Evolutionary conservation across 2,797 vertebrate genomes (phyloP), one percentile per base, ranked within the genome.

Genomic region (Ciconia nigra): DNA sequence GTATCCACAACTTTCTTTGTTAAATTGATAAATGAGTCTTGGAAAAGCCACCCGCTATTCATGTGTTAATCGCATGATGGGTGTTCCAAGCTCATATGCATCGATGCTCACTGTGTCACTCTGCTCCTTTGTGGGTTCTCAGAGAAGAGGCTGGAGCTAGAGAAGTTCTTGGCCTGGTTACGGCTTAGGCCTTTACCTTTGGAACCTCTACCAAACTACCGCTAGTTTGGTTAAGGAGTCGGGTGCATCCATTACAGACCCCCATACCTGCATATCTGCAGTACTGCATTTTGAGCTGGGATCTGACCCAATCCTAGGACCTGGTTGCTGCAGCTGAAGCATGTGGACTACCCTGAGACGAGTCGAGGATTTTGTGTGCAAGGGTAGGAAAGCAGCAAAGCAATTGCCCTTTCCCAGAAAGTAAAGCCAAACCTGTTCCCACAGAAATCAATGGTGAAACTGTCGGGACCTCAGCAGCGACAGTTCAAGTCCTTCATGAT

Each of bases 361-460:
- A 73, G 22, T 1, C 41, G 31, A 37, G 19, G 52, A 85, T 70
- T 81, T 67, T 69, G 52, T 65, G 33, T 65, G 65, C 54, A 81
- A 26, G 28, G 22, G 10, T 13, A 71, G 22, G 49, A 83, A 90
- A 37, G 47, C 73, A 96, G 67, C 24, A 74, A 85, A 89, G 69
- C 37, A 66, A 65, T 44, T 4, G 2, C 28, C 55, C 21, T 90
- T 93, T 96, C 71, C 81, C 55, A 19, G 77, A 72, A 96, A 95
- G 52, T 33, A 90, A 93, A 87, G 69, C 37, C 73, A 91, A 93
- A 54, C 10, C 24, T n/a, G 39, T 58, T 96, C 76, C 87, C 51
- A 37, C 82, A 69, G 82, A 85, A 89, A 83, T 88, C 54, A 77
- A 10, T 47, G 62, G 42, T 37, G 44, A 81, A 93, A 69, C 65